These are phyloP conservation scores for Zaprionus vittiger DNA, from an alignment of 1,140 invertebrate genomes.

Conservation along the genomic window DNA sequence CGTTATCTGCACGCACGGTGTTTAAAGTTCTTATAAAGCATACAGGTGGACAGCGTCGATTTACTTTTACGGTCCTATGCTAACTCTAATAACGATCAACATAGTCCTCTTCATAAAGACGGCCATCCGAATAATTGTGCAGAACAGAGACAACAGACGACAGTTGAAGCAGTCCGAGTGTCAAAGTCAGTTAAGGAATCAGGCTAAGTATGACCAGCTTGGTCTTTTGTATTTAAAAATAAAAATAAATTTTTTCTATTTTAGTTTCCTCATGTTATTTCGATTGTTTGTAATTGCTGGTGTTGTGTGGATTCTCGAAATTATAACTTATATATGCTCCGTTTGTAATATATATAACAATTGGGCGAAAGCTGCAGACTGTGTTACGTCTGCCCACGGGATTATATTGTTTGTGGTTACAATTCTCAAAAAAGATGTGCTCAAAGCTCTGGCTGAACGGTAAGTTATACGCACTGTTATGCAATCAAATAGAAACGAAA, in stretches of 20 bases:
- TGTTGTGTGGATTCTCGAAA: conserved; percentile 5
- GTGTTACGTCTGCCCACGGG: background rate
- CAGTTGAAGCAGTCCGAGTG: conserved; percentile 8
- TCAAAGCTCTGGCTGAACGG: background rate
- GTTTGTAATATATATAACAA: background rate
- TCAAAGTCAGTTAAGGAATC: conserved; percentile 22
- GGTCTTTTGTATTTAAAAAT: background rate
- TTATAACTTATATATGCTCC: background rate
- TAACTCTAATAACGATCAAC: conserved; percentile 88
- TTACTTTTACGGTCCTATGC: conserved; percentile 91
- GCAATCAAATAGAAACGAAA: background rate
- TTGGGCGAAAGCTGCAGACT: background rate
- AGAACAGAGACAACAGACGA: conserved; percentile 70
- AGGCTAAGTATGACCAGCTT: conserved; percentile 28
- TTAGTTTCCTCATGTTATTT: background rate
- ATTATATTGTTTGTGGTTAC: background rate
- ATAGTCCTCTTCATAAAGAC: conserved; percentile 89
- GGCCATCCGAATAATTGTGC: conserved; percentile 85
- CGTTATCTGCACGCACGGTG: background rate
- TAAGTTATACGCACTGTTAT: background rate
- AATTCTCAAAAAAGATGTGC: background rate
- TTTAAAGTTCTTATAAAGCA: background rate
- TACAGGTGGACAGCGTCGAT: conserved; percentile 83
- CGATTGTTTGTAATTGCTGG: background rate
- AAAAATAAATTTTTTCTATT: background rate